Evolutionary conservation across 2,888 invertebrate genomes (phyloP).

Genomic region (Trissoscelio sp.): DNA sequence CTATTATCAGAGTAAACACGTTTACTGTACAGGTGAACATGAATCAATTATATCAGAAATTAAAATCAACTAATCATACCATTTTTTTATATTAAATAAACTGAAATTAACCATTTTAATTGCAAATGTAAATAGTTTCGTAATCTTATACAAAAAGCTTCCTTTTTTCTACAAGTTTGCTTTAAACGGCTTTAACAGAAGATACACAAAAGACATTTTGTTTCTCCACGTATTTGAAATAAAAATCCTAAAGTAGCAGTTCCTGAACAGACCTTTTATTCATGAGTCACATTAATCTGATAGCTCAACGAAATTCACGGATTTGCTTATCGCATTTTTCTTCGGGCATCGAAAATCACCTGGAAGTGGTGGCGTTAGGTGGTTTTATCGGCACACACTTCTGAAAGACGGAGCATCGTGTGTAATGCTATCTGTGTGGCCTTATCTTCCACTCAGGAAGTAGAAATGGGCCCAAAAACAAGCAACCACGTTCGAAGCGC

Average conservation of each 20-base stretch:
- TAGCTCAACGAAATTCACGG: constrained; percentile 12
- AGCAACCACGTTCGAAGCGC: constrained; percentile 51
- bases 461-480: constrained; percentile 62
- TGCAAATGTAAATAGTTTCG: too few relatives aligned
- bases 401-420: constrained; percentile 23
- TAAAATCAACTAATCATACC: too few relatives aligned
- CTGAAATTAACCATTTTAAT: too few relatives aligned
- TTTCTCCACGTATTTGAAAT: neutral
- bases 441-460: constrained; percentile 58
- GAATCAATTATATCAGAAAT: neutral
- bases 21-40: neutral
- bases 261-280: constrained; percentile 7
- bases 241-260: constrained; percentile 5
- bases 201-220: neutral
- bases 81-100: neutral
- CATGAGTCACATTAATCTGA: constrained; percentile 30
- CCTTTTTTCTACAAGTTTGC: too few relatives aligned
- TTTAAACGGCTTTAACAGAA: neutral
- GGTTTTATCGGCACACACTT: constrained; percentile 41
- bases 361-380: constrained; percentile 38
- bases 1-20: neutral
- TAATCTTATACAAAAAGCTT: too few relatives aligned
- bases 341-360: constrained; percentile 27
- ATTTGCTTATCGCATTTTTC: constrained; percentile 45
- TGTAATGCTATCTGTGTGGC: constrained; percentile 51